Evolutionary conservation across 2,797 vertebrate genomes (phyloP), one percentile per base, ranked within the genome.

Genomic region (Oryzias dopingdopingensis): DNA sequence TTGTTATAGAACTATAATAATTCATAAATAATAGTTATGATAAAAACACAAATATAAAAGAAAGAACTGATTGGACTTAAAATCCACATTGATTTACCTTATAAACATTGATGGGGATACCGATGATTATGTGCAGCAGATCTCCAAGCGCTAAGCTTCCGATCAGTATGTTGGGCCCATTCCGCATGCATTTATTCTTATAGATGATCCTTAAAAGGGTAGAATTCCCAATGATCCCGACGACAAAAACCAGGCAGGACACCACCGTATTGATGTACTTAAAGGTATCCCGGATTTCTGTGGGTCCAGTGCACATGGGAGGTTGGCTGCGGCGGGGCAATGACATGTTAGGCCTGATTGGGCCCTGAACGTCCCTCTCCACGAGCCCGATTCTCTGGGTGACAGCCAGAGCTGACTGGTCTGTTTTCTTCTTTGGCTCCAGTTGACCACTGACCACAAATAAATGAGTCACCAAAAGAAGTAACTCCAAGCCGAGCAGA

Each of bases 111-210:
- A 98, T 93, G 62, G 97, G 97, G 71, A 99, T 96, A 63, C 93
- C 95, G 22, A 98, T 96, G 65, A 96, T 71, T 71, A 99, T 95
- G 68, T 98, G 96, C 1, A 99, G 85, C 64, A 99, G 90, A 76
- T 99, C 97, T 47, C 97, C 97, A 14, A 99, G 87, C 0, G 96
- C 97, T 80, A 99, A 84, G 79, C 96, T 99, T 57, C 92, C 96
- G 16, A 99, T 99, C 18, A 99, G 88, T 70, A 98, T 93, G 80
- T 99, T 99, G 4, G 96, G 96, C 18, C 97, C 96, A 0, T 97
- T 99, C 29, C 95, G 86, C 97, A 99, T 99, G 84, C 94, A 94
- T 83, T 98, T 97, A 74, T 98, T 97, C 85, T 96, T 96, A 76
- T 96, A 98, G 89, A 99, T 99, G 87, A 99, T 99, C 15, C 94